Evolutionary conservation across 1,140 invertebrate species (phyloP).

Genomic region (Drosophila ambigua): DNA sequence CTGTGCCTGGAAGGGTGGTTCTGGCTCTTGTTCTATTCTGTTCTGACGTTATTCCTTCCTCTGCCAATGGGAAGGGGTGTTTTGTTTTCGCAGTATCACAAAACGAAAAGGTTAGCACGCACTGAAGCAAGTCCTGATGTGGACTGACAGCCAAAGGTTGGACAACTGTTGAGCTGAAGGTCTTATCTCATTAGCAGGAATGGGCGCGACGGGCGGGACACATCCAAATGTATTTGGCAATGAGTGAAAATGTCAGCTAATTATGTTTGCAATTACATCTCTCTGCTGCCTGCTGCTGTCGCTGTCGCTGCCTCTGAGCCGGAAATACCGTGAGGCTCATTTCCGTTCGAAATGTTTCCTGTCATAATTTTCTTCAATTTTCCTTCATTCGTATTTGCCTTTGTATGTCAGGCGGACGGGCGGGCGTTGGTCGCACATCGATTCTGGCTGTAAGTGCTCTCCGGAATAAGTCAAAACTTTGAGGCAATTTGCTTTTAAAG

Average conservation of each 20-base stretch:
- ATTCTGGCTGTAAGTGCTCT: constrained; percentile 59
- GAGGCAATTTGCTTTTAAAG: constrained; percentile 67
- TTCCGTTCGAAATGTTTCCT: constrained; percentile 73
- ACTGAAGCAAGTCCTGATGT: constrained; percentile 33
- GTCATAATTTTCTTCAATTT: constrained; percentile 68
- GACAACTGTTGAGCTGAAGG: constrained; percentile 57
- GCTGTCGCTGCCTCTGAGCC: constrained; percentile 27
- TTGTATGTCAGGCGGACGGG: not conserved
- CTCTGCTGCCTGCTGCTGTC: constrained; percentile 10
- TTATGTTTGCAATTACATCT: constrained; percentile 39
- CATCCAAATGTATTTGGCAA: constrained; percentile 23
- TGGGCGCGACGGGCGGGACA: constrained; percentile 4
- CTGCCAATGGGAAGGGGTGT: constrained; percentile 1
- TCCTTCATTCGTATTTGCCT: constrained; percentile 20
- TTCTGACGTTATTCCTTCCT: constrained; percentile 13
- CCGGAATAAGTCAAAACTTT: constrained; percentile 71
- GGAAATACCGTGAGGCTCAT: constrained; percentile 67
- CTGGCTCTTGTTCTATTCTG: constrained; percentile 3
- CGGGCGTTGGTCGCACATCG: constrained; percentile 31
- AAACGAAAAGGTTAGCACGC: constrained; percentile 52
- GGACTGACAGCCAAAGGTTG: constrained; percentile 33
- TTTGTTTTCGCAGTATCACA: constrained; percentile 16
- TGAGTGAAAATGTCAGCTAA: constrained; percentile 66
- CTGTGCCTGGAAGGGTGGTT: constrained; percentile 28
- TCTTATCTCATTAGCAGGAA: not conserved